phyloP scores from a whole-genome alignment of 2,888 invertebrate species.

The Acanthosepion esculentum region DNA sequence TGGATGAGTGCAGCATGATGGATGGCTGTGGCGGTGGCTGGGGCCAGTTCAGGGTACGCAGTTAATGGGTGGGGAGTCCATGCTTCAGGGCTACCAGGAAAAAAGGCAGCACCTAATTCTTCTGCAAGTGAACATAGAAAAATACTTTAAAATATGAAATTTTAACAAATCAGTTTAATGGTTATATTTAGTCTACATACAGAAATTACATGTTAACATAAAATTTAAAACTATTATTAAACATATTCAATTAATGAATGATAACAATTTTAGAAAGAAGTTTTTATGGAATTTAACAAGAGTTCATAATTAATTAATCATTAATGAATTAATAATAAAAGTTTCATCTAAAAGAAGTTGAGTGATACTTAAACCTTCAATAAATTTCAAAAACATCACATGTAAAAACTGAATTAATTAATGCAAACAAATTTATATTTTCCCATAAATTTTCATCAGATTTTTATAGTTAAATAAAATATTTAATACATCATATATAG shows the following conservation, averaged over 20 bases:
- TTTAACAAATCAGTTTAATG: background rate
- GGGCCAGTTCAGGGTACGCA: slow-evolving; percentile 82
- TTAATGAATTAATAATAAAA: no score
- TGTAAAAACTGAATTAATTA: no score
- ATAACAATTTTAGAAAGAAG: background rate
- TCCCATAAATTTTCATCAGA: no score
- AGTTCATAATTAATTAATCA: no score
- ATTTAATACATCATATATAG: no score
- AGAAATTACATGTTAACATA: background rate
- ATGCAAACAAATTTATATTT: no score
- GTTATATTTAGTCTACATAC: background rate
- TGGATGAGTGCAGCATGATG: slow-evolving; percentile 81
- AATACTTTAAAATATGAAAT: slow-evolving; percentile 50
- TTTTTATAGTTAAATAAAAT: no score
- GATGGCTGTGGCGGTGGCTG: slow-evolving; percentile 79
- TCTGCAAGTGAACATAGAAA: slow-evolving; percentile 70
- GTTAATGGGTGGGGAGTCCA: slow-evolving; percentile 85
- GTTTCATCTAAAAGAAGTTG: no score
- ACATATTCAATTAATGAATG: background rate
- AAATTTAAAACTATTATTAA: background rate
- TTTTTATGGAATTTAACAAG: background rate
- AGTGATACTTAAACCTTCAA: no score
- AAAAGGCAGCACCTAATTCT: slow-evolving; percentile 92
- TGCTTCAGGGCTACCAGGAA: slow-evolving; percentile 93
- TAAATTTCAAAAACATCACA: no score